Evolutionary conservation across 2,888 invertebrate genomes (phyloP).

Genomic region (Drosophila merina): DNA sequence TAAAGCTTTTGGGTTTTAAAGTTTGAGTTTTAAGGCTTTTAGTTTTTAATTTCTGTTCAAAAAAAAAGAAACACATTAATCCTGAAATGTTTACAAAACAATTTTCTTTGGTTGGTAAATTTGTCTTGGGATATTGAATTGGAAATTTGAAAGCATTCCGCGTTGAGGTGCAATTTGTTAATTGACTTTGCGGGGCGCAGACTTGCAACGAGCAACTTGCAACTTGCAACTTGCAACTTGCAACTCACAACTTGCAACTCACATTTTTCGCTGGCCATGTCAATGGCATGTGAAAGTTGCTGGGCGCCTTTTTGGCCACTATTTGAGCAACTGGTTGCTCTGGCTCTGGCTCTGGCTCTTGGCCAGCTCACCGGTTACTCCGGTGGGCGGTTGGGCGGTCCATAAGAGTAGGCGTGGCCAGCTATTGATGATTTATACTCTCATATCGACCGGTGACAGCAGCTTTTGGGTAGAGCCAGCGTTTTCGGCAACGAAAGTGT

Average conservation of each 20-base stretch:
- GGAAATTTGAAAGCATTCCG: slow-evolving; percentile 14
- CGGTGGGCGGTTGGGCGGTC: background rate
- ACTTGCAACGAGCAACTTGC: background rate
- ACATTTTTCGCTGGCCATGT: slow-evolving; percentile 37
- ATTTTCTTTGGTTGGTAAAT: background rate
- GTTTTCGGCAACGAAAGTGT: slow-evolving; percentile 69
- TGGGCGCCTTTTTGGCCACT: slow-evolving; percentile 58
- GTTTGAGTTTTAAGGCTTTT: too few relatives aligned
- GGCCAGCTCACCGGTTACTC: slow-evolving; percentile 4
- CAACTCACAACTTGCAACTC: slow-evolving; percentile 1
- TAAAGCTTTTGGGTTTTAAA: too few relatives aligned
- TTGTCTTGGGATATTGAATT: slow-evolving; percentile 7
- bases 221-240: background rate
- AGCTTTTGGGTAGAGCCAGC: slow-evolving; percentile 3
- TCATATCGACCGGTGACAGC: slow-evolving; percentile 28
- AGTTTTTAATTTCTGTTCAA: too few relatives aligned
- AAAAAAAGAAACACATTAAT: background rate
- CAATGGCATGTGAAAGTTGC: slow-evolving; percentile 75
- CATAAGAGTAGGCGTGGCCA: background rate
- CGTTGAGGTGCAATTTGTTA: slow-evolving; percentile 7
- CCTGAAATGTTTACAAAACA: background rate
- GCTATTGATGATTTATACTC: slow-evolving; percentile 34
- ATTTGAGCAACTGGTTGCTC: slow-evolving; percentile 36
- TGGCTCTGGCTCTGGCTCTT: background rate
- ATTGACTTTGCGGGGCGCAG: slow-evolving; percentile 8